Evolutionary conservation across 2,888 invertebrate species (phyloP).

Genomic region (Melieria picta): DNA sequence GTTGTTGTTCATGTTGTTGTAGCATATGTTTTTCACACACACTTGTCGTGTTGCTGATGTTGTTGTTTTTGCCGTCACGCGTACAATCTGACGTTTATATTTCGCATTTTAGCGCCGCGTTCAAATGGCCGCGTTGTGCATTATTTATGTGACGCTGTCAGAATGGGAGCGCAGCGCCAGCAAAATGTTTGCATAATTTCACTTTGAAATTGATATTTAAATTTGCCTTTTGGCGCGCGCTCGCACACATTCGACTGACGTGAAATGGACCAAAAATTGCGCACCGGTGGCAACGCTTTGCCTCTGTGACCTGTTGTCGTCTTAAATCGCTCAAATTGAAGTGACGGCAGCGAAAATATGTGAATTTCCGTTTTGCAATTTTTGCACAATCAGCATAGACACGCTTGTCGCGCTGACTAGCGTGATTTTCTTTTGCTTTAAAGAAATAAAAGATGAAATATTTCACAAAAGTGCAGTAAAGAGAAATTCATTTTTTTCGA

Average conservation of each 20-base stretch:
- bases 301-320: neutral
- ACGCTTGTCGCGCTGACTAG: no score
- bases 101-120: conserved; percentile 11
- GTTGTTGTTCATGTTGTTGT: no score
- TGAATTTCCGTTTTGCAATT: no score
- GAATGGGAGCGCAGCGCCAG: neutral
- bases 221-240: neutral
- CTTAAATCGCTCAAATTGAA: no score
- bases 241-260: neutral
- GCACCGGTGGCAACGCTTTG: neutral
- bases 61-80: neutral
- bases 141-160: conserved; percentile 44
- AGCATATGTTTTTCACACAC: neutral
- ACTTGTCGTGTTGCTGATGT: neutral
- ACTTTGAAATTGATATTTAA: conserved; percentile 40
- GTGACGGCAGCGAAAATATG: neutral
- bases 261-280: neutral
- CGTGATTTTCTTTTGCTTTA: neutral
- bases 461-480: neutral
- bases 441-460: neutral
- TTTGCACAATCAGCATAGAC: no score
- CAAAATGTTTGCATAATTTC: conserved; percentile 40
- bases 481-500: no score
- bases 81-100: conserved; percentile 15
- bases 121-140: conserved; percentile 48